Percentiles rank a stretch among this genome's conserved stretches.
phyloP scores from a whole-genome alignment of 2,888 invertebrate genomes.

The Homarus gammarus region DNA sequence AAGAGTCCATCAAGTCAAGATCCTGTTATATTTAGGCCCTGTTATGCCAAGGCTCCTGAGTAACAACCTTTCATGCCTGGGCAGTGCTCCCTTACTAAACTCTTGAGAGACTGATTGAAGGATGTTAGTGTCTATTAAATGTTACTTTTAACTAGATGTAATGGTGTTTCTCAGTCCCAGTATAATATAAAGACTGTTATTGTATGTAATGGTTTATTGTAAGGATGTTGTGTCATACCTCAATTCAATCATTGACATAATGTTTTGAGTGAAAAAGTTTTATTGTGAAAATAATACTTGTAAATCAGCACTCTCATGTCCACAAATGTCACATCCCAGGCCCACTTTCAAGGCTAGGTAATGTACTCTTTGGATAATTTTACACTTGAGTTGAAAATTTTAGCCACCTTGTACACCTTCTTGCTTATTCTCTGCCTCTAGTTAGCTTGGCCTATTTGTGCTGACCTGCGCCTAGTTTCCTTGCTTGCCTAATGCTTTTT shows the following conservation, averaged over 20 bases:
- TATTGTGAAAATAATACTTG: background rate
- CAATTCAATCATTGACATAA: background rate
- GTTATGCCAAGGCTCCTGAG: no score
- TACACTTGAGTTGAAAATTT: conserved; percentile 18
- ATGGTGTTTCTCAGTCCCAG: no score
- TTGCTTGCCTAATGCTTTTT: background rate
- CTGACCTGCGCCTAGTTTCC: background rate
- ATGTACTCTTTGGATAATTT: conserved; percentile 21
- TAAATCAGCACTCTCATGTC: conserved; percentile 8
- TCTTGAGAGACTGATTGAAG: no score
- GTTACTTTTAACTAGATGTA: no score
- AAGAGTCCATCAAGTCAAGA: no score
- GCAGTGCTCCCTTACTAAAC: no score
- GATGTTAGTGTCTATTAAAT: no score
- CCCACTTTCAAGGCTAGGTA: conserved; percentile 38
- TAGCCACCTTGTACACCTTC: conserved; percentile 11
- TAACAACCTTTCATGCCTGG: no score
- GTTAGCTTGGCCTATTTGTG: background rate
- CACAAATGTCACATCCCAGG: conserved; percentile 31
- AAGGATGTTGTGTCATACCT: no score
- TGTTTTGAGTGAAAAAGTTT: background rate
- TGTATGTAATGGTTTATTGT: no score
- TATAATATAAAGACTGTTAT: no score
- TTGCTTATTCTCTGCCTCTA: background rate
- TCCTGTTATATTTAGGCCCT: no score